phyloP scores from a whole-genome alignment of 1,140 invertebrate species.

The Anastrepha obliqua region DNA sequence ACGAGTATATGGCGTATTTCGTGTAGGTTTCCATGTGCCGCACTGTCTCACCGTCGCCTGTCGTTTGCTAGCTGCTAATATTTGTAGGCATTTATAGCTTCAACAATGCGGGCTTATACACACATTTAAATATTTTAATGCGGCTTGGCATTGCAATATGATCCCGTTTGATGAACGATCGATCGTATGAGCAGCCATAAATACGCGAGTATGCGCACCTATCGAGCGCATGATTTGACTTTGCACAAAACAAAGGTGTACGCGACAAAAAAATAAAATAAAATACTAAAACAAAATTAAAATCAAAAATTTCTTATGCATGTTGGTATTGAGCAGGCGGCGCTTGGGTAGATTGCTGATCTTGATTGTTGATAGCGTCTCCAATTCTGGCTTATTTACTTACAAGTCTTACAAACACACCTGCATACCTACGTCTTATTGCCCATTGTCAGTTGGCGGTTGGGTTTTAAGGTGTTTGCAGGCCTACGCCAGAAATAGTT shows the following conservation, averaged over 20 bases:
- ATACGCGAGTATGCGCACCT: neutral
- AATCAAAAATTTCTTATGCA: too few species aligned
- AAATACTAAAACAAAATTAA: neutral
- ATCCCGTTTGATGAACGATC: constrained; percentile 26
- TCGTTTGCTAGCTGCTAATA: neutral
- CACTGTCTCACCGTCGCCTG: neutral
- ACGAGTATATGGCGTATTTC: neutral
- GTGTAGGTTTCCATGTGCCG: neutral
- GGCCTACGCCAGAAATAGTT: constrained; percentile 22
- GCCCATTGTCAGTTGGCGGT: neutral
- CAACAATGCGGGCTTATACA: neutral
- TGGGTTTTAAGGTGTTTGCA: neutral
- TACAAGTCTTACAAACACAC: neutral
- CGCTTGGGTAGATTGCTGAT: constrained; percentile 43
- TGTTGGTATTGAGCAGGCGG: neutral
- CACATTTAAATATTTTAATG: neutral
- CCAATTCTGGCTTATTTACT: constrained; percentile 39
- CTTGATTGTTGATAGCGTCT: constrained; percentile 28
- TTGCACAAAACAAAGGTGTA: neutral
- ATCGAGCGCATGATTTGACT: neutral
- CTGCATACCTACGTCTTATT: neutral
- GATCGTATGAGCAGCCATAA: neutral
- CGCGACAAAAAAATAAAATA: neutral
- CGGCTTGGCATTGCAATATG: constrained; percentile 13
- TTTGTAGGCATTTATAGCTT: neutral